phyloP scores from a whole-genome alignment of 37 sponge, comb jelly and placozoan species.

The Crambe crambe region DNA sequence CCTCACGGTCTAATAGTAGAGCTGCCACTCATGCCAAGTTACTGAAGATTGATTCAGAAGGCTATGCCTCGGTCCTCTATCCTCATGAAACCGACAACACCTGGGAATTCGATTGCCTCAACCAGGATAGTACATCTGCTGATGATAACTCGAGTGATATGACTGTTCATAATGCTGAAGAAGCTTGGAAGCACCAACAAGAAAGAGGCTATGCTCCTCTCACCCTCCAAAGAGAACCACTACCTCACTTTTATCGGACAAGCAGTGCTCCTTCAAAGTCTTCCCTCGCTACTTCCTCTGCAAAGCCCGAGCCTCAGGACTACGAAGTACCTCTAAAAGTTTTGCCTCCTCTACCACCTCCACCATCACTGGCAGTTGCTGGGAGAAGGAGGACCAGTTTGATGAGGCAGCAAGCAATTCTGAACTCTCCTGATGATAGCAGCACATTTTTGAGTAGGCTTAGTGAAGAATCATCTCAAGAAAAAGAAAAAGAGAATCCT shows the following conservation, averaged over 20 bases:
- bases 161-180: slow-evolving; percentile 14
- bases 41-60: slow-evolving; percentile 30
- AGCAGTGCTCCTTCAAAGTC: neutral
- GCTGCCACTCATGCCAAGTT: neutral
- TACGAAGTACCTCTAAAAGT: slow-evolving; percentile 27
- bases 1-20: neutral
- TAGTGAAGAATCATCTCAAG: too few relatives aligned
- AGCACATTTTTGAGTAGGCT: neutral
- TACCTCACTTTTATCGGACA: neutral
- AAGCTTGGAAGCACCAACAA: slow-evolving; percentile 26
- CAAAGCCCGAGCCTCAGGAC: slow-evolving; percentile 4
- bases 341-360: neutral
- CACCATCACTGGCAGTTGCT: neutral
- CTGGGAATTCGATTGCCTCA: neutral
- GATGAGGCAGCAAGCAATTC: neutral
- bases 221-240: slow-evolving; percentile 2
- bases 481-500: too few relatives aligned
- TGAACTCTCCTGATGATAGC: neutral
- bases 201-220: slow-evolving; percentile 52
- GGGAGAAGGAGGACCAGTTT: neutral
- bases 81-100: neutral
- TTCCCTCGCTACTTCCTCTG: neutral
- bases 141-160: neutral
- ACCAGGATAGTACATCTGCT: neutral
- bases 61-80: slow-evolving; percentile 30